A percentile compares a stretch with the other conserved stretches of the same genome.
Conservation (phyloP, 2,797 vertebrate genomes). For the Sebastes elongatus region DNA sequence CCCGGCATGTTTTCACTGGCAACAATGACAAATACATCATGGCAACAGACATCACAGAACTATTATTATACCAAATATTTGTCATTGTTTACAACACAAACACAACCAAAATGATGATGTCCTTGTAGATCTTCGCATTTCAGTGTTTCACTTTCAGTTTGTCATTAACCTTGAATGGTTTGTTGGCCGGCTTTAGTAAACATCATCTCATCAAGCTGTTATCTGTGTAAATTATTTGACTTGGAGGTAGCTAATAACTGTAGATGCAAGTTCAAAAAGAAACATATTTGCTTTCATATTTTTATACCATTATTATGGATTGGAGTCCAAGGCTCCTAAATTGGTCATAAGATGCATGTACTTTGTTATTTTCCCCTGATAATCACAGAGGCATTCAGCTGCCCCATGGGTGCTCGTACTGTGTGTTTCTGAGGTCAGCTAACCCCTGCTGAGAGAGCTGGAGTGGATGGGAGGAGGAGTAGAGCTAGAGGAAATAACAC, state of each 20-base stretch:
- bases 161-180: neutral
- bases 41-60: neutral
- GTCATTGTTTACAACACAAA: neutral
- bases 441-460: slow-evolving; percentile 60
- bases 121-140: neutral
- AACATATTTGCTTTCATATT: slow-evolving; percentile 10
- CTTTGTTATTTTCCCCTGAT: slow-evolving; percentile 42
- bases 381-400: slow-evolving; percentile 54
- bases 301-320: neutral
- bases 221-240: neutral
- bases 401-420: slow-evolving; percentile 53
- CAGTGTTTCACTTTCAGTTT: neutral
- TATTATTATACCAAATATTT: slow-evolving; percentile 3
- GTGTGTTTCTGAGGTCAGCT: slow-evolving; percentile 72
- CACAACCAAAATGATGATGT: neutral
- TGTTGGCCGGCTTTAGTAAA: neutral
- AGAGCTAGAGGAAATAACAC: slow-evolving; percentile 79
- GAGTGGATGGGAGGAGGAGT: slow-evolving; percentile 64
- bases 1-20: slow-evolving; percentile 12
- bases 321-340: slow-evolving; percentile 30
- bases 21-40: slow-evolving; percentile 1
- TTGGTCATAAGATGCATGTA: slow-evolving; percentile 45
- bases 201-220: neutral
- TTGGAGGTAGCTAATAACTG: neutral
- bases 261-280: neutral